Base-by-base conservation (phyloP, 2,797 vertebrate species). In the Selene dorsalis region DNA sequence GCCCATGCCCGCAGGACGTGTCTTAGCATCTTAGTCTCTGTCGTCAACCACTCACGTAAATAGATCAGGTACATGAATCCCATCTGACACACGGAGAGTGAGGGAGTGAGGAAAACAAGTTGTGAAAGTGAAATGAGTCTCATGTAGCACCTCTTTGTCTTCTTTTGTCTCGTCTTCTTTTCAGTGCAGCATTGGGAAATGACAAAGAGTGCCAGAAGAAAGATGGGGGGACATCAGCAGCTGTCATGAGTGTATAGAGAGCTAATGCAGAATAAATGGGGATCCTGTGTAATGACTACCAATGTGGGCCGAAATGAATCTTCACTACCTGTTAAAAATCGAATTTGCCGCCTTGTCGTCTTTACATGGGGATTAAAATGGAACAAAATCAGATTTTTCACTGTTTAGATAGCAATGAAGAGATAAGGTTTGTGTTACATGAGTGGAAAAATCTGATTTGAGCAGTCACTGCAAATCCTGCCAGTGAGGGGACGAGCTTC, bases 21-120 rank as follows among this genome's bases (percentile, higher is more conserved):
- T 87, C 88, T 80, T 45, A 62, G 52, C 70, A 62, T 75, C 63
- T 88, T 82, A 79, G 77, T 72, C 73, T 86, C 77, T 63, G 48
- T 60, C 1, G n/a, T 76, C 71, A 66, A 70, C 82, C 78, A 28
- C 69, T 63, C 88, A 81, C 75, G 59, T 78, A 84, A 87, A 83
- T 41, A 76, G 75, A 83, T 80, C 77, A 84, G 75, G 73, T 85
- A 76, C 74, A 77, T 64, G 77, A 83, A 88, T 86, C 26, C 64
- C 69, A 71, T 82, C 72, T 76, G 82, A 85, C 77, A 66, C 43
- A 53, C 41, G 24, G 12, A 53, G 22, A 75, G 62, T 11, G 32
- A 76, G 39, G 24, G 53, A 24, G 75, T 39, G 62, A 77, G 48
- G n/a, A 41, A 62, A 77, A 71, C 72, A 58, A 57, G 53, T 67